Evolutionary conservation across 2,797 vertebrate species (phyloP), one percentile per base, ranked within the genome.

Genomic region (Setipinna tenuifilis): DNA sequence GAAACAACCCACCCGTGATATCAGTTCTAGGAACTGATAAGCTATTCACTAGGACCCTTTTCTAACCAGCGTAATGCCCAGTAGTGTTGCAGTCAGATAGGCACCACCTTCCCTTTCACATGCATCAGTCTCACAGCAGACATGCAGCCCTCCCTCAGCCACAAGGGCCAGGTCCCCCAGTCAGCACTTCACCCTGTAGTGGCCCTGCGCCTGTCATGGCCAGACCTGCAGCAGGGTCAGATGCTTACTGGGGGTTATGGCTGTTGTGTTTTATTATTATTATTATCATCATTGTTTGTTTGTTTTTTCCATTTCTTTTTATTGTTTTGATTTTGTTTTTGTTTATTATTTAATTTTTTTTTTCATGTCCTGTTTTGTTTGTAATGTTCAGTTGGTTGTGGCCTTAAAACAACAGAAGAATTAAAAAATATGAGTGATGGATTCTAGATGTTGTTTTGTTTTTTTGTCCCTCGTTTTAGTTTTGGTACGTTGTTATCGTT

Each of bases 371-470:
- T 65, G 10, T 68, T 25, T 4, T 71, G 28, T 71, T 71, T 35
- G 3, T 31, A 41, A 71, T 31, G 28, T 68, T 71, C 28, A 71
- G 12, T 71, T 71, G 65, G 65, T 14, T 31, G 65, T 35, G 65
- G 65, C 65, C 28, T 71, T 31, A 71, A 71, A 31, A n/a, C 28
- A 71, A 16, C 12, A 71, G 28, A 71, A 17, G 25, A 17, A 71
- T 71, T 35, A 4, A 35, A 35, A 6, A 75, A 75, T 35, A 35
- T 75, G 28, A 17, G 68, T 78, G 31, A 78, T 21, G 82, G 84
- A 44, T 87, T 61, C 82, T 81, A 82, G n/a, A 9, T 82, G 85
- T 84, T 81, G 85, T 46, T 75, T 80, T 41, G 21, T 25, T 61
- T 50, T 83, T 59, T 46, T 12, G 2, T 61, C 31, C 75, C 71